Percentiles rank a stretch among this genome's conserved stretches.
These are phyloP conservation scores for Sebastes trivittatus DNA, from an alignment of 2,797 vertebrate genomes.

Conservation along the genomic window DNA sequence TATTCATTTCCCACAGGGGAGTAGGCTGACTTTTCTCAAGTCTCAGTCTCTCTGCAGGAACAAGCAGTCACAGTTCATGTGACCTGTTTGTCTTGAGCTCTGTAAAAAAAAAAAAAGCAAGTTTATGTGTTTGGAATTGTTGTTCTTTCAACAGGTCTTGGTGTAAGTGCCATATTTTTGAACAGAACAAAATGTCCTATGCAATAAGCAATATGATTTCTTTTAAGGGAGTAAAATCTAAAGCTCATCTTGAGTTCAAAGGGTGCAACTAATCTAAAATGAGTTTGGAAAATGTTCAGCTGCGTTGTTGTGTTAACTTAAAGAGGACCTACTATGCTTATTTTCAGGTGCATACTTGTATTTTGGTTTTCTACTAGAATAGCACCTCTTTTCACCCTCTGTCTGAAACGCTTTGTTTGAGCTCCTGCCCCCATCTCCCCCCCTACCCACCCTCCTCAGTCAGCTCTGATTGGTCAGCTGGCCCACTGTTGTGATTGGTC, in stretches of 20 bases:
- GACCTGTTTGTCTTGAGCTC: not conserved
- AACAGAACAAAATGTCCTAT: not conserved
- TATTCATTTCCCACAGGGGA: slow-evolving; percentile 51
- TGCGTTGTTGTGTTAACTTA: not conserved
- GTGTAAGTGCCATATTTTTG: not conserved
- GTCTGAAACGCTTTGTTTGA: too few relatives aligned
- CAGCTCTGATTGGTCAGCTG: too few relatives aligned
- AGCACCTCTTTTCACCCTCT: too few relatives aligned
- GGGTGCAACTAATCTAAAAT: not conserved
- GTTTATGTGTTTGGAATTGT: not conserved
- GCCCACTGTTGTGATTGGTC: too few relatives aligned
- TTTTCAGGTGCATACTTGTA: too few relatives aligned
- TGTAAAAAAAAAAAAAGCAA: not conserved
- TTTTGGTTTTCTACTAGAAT: too few relatives aligned
- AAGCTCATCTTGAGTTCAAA: not conserved
- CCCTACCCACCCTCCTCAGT: too few relatives aligned
- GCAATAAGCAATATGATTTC: not conserved
- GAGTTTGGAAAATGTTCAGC: not conserved
- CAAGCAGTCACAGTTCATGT: slow-evolving; percentile 8
- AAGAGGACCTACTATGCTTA: too few relatives aligned
- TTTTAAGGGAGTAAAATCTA: not conserved
- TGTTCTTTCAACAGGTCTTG: not conserved
- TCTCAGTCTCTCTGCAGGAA: slow-evolving; percentile 28
- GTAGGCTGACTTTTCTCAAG: slow-evolving; percentile 38
- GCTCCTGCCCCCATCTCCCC: too few relatives aligned